Conservation (phyloP, 2,797 vertebrate species). For the Sitta carolinensis region DNA sequence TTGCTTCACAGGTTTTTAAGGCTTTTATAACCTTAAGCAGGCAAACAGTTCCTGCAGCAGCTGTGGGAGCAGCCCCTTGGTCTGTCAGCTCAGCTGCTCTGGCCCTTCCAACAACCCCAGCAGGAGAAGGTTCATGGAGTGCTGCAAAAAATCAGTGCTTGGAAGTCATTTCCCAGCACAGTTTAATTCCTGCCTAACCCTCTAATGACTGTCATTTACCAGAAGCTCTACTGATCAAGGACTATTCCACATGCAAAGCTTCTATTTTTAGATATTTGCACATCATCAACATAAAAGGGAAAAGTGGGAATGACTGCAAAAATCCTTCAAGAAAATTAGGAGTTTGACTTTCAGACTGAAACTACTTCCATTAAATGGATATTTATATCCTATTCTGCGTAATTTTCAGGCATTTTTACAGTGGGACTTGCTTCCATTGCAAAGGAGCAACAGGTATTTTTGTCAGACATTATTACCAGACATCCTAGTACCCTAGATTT, state of each 20-base stretch:
- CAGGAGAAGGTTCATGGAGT: not conserved
- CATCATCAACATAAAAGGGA: not conserved
- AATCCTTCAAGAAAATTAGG: slow-evolving; percentile 11
- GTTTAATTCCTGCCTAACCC: slow-evolving; percentile 27
- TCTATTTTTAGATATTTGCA: slow-evolving; percentile 2
- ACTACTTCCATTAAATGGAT: not conserved
- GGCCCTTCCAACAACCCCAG: not conserved
- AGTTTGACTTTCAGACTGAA: slow-evolving; percentile 7
- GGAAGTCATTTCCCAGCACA: slow-evolving; percentile 29
- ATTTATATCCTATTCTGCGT: not conserved
- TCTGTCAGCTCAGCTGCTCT: not conserved
- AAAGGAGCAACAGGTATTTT: slow-evolving; percentile 30
- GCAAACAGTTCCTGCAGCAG: slow-evolving; percentile 1
- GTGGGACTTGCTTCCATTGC: not conserved
- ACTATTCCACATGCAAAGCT: not conserved
- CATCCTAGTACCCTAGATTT: not conserved
- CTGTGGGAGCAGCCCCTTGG: not conserved
- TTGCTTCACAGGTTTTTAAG: not conserved
- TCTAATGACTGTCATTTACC: slow-evolving; percentile 27
- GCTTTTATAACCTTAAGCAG: slow-evolving; percentile 1
- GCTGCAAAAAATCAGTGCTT: not conserved
- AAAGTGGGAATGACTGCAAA: not conserved
- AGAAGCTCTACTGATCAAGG: slow-evolving; percentile 13
- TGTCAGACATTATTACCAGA: not conserved
- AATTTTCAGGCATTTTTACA: not conserved